Percentiles rank a stretch among this genome's conserved stretches.
phyloP scores from a whole-genome alignment of 1,140 invertebrate species.

The Archivesica marissinica region DNA sequence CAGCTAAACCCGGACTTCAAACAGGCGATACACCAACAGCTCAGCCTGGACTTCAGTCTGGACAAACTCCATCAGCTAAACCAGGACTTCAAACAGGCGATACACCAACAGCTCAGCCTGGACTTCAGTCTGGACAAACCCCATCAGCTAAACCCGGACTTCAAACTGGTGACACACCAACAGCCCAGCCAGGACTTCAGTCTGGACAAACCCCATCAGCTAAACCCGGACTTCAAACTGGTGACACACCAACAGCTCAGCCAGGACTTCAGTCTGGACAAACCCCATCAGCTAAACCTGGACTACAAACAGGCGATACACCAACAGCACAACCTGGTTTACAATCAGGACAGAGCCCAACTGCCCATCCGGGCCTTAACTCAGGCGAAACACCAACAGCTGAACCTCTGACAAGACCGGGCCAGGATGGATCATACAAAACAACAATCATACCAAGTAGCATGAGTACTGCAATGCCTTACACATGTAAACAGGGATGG shows the following conservation, averaged over 20 bases:
- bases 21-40: background rate
- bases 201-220: constrained; percentile 31
- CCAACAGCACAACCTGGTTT: constrained; percentile 17
- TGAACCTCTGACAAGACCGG: too few species aligned
- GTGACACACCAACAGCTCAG: background rate
- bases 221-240: background rate
- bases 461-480: constrained; percentile 46
- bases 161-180: background rate
- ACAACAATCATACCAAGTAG: constrained; percentile 6
- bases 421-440: background rate
- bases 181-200: background rate
- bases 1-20: background rate
- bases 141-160: constrained; percentile 37
- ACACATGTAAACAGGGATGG: constrained; percentile 71
- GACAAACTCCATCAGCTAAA: background rate
- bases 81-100: background rate
- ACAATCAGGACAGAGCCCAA: constrained; percentile 20
- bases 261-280: background rate
- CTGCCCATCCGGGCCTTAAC: constrained; percentile 2
- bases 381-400: constrained; percentile 24
- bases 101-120: constrained; percentile 41
- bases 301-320: background rate
- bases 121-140: background rate
- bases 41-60: constrained; percentile 7
- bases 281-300: constrained; percentile 37